Evolutionary conservation across 2,797 vertebrate genomes (phyloP).

Genomic region (Mus minutoides): DNA sequence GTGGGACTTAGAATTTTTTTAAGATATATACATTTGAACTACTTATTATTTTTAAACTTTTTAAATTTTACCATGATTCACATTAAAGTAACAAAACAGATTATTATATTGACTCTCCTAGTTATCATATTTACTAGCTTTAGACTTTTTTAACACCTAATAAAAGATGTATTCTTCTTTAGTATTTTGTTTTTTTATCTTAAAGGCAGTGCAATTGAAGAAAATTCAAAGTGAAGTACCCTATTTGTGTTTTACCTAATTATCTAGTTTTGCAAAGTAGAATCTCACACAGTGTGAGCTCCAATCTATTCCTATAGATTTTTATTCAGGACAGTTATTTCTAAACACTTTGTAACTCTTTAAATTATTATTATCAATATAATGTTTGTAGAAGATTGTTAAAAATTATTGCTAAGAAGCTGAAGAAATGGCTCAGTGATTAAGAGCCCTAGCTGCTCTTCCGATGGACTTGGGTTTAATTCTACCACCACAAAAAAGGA

Average conservation of each 20-base stretch:
- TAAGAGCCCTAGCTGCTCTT: background rate
- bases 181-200: conserved; percentile 56
- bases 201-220: conserved; percentile 44
- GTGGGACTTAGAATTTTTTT: conserved; percentile 43
- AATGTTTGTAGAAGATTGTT: conserved; percentile 39
- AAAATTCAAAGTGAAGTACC: conserved; percentile 42
- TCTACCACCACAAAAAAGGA: background rate
- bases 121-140: conserved; percentile 48
- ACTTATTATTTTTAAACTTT: conserved; percentile 14
- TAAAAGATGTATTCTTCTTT: conserved; percentile 25
- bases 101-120: conserved; percentile 51
- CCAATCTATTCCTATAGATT: conserved; percentile 40
- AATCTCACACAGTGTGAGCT: conserved; percentile 46
- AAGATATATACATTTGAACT: conserved; percentile 35
- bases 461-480: background rate
- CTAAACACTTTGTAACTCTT: conserved; percentile 57
- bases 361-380: conserved; percentile 54
- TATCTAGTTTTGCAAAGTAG: conserved; percentile 49
- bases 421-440: background rate
- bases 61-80: conserved; percentile 1
- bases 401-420: background rate
- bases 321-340: conserved; percentile 56
- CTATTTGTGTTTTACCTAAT: conserved; percentile 55
- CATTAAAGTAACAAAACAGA: conserved; percentile 45
- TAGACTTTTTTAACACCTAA: conserved; percentile 26